These are phyloP conservation scores for Glaucopsyche alexis DNA, from an alignment of 2,888 invertebrate species.

Conservation along the genomic window DNA sequence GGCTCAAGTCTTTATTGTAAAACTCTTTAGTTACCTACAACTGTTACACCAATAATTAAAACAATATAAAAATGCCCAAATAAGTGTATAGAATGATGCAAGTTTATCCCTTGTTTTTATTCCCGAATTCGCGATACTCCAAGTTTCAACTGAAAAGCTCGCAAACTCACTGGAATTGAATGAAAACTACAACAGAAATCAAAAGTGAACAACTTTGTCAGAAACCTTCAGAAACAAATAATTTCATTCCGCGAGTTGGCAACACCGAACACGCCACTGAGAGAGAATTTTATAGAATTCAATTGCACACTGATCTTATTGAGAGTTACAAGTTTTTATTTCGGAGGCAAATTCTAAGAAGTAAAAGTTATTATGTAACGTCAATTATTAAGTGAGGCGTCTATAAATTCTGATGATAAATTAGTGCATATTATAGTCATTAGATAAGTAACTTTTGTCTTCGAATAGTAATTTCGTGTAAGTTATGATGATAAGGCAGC, in stretches of 20 bases:
- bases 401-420: too few species aligned
- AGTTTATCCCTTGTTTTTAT: too few species aligned
- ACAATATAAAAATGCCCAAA: too few species aligned
- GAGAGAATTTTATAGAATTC: neutral
- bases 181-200: slow-evolving; percentile 5
- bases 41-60: too few species aligned
- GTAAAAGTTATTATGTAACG: neutral
- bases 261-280: neutral
- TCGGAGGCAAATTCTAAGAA: neutral
- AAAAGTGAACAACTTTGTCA: neutral
- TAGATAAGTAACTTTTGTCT: too few species aligned
- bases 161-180: neutral
- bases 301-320: neutral
- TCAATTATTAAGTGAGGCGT: neutral
- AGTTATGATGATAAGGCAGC: too few species aligned
- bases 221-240: neutral
- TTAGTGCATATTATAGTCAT: too few species aligned
- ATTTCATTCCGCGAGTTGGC: neutral
- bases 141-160: neutral
- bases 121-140: too few species aligned
- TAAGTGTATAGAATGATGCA: too few species aligned
- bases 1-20: too few species aligned
- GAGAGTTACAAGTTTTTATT: neutral
- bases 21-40: too few species aligned
- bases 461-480: too few species aligned